phyloP scores from a whole-genome alignment of 2,113 vertebrate genomes.

The Tetraodon nigroviridis region DNA sequence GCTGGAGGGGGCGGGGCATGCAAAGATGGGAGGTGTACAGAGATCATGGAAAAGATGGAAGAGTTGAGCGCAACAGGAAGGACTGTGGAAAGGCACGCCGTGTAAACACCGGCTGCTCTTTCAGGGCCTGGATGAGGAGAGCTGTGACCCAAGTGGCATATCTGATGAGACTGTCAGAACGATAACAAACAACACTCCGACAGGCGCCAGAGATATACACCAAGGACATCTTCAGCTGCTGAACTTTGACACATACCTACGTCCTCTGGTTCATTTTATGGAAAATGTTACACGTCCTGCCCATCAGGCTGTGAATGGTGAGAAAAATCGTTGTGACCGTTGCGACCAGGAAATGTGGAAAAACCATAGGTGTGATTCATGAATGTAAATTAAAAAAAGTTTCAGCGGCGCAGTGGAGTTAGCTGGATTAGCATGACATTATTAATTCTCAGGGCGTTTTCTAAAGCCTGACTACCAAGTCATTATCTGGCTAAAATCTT shows the following conservation, averaged over 20 bases:
- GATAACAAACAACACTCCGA: constrained; percentile 59
- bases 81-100: constrained; percentile 48
- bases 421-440: too few relatives aligned
- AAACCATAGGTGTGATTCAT: too few relatives aligned
- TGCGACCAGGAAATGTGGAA: too few relatives aligned
- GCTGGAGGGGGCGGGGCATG: constrained; percentile 16
- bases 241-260: constrained; percentile 40
- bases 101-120: constrained; percentile 45
- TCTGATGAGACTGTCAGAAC: constrained; percentile 60
- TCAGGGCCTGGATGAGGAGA: constrained; percentile 29
- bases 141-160: constrained; percentile 61
- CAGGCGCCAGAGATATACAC: constrained; percentile 50
- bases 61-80: constrained; percentile 67
- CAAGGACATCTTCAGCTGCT: constrained; percentile 48
- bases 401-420: too few relatives aligned
- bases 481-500: too few relatives aligned
- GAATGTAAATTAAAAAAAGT: too few relatives aligned
- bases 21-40: constrained; percentile 44
- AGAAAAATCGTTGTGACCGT: too few relatives aligned
- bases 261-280: constrained; percentile 38
- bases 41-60: constrained; percentile 67
- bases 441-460: too few relatives aligned
- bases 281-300: constrained; percentile 27
- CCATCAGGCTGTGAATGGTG: not conserved
- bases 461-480: too few relatives aligned